Evolutionary conservation across 37 sponge, comb jelly and placozoan species (phyloP).

Genomic region (Beroe ovata): DNA sequence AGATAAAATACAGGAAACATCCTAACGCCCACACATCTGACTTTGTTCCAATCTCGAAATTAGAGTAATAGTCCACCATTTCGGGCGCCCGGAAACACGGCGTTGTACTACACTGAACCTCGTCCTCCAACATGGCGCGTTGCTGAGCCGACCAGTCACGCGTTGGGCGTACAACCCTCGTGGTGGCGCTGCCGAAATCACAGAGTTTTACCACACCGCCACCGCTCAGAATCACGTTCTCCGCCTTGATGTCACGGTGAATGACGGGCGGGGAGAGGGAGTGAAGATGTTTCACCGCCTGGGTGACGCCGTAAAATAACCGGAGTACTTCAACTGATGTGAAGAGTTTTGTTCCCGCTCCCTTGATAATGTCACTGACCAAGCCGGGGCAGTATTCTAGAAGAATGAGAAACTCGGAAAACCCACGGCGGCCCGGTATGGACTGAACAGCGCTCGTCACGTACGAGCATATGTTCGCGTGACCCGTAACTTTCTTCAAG

Average conservation of each 20-base stretch:
- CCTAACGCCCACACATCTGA: conserved; percentile 94
- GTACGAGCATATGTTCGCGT: not conserved
- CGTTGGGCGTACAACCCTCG: conserved; percentile 73
- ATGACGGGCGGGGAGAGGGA: conserved; percentile 80
- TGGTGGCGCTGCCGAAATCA: conserved; percentile 98
- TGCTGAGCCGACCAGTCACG: conserved; percentile 79
- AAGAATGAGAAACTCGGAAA: conserved; percentile 17
- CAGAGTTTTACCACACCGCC: conserved; percentile 83
- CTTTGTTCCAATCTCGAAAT: conserved; percentile 78
- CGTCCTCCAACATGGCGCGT: conserved; percentile 86
- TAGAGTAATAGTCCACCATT: conserved; percentile 94
- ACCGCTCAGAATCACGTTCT: conserved; percentile 81
- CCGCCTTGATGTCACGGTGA: conserved; percentile 95
- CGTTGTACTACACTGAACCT: conserved; percentile 92
- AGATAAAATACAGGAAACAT: conserved; percentile 80
- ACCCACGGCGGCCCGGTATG: conserved; percentile 1
- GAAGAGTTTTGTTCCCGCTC: conserved; percentile 21
- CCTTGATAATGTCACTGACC: not conserved
- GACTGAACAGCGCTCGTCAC: not conserved
- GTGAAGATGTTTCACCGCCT: conserved; percentile 90
- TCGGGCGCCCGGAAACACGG: conserved; percentile 96
- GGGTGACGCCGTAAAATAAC: conserved; percentile 82
- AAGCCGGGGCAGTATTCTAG: conserved; percentile 19
- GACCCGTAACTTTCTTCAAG: not conserved
- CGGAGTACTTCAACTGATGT: conserved; percentile 72